Evolutionary conservation across 2,888 invertebrate species (phyloP).

Genomic region (Drosophila heteroneura): DNA sequence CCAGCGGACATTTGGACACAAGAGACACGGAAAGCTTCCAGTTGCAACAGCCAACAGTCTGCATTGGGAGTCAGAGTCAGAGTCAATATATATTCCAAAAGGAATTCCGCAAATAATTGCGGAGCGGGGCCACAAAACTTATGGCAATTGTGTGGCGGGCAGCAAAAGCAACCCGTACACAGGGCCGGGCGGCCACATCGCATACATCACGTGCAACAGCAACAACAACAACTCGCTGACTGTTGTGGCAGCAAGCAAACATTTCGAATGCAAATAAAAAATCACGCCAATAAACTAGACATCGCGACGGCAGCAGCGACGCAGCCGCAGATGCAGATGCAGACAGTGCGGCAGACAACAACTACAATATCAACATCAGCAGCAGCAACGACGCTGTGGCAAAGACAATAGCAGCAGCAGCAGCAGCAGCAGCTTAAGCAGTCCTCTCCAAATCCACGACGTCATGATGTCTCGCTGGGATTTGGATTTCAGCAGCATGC

Average conservation of each 20-base stretch:
- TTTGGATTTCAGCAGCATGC: constrained; percentile 68
- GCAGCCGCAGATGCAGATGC: constrained; percentile 27
- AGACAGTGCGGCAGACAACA: constrained; percentile 40
- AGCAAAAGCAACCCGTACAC: constrained; percentile 30
- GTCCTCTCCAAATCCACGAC: constrained; percentile 67
- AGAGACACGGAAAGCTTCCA: constrained; percentile 41
- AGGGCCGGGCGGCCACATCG: constrained; percentile 50
- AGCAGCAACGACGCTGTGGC: constrained; percentile 28
- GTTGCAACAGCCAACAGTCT: constrained; percentile 35
- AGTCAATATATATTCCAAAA: constrained; percentile 83
- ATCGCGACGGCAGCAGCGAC: constrained; percentile 70
- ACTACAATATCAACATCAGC: constrained; percentile 47
- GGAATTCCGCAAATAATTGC: constrained; percentile 83
- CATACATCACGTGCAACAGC: constrained; percentile 76
- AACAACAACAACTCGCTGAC: constrained; percentile 22
- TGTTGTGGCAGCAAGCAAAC: constrained; percentile 40
- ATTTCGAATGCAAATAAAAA: constrained; percentile 83
- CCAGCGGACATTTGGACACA: constrained; percentile 40
- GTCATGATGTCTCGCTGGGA: constrained; percentile 84
- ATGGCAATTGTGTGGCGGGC: constrained; percentile 74
- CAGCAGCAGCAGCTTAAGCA: constrained; percentile 17
- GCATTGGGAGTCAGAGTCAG: constrained; percentile 42
- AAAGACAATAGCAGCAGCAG: constrained; percentile 57
- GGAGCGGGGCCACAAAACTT: constrained; percentile 70
- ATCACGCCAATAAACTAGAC: constrained; percentile 84